phyloP scores from a whole-genome alignment of 2,113 vertebrate genomes.

The Mustelus asterias region DNA sequence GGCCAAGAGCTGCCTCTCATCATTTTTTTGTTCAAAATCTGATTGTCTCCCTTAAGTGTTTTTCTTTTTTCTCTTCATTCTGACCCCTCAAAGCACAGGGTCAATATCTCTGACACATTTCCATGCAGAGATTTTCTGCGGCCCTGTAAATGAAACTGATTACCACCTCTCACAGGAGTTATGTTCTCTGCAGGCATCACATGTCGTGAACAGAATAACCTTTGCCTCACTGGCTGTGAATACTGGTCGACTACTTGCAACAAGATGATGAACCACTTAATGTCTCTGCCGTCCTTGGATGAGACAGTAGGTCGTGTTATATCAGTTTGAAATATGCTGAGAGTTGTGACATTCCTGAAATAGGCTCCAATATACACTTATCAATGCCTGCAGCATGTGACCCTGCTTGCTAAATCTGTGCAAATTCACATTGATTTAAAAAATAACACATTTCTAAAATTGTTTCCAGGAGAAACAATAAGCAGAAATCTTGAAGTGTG shows the following conservation, averaged over 20 bases:
- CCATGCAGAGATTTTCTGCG: not conserved
- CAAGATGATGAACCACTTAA: not conserved
- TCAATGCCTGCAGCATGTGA: not conserved
- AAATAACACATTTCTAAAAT: not conserved
- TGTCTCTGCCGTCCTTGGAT: not conserved
- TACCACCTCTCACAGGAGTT: not conserved
- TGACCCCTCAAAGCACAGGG: not conserved
- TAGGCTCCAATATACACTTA: not conserved
- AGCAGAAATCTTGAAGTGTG: not conserved
- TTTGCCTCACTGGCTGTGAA: not conserved
- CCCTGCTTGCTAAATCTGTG: not conserved
- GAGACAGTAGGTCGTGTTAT: not conserved
- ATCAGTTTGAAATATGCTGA: not conserved
- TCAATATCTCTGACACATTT: not conserved
- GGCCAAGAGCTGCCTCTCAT: not conserved
- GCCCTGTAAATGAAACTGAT: not conserved
- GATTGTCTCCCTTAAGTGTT: not conserved
- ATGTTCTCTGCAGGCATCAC: not conserved
- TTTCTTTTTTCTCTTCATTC: not conserved
- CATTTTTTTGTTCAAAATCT: slow-evolving; percentile 12
- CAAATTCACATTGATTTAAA: not conserved
- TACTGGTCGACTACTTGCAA: not conserved
- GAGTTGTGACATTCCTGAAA: not conserved
- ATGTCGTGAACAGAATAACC: not conserved
- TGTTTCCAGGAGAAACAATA: too few relatives aligned